Base-by-base conservation (phyloP, 2,113 vertebrate species). In the Oncorhynchus masou region DNA sequence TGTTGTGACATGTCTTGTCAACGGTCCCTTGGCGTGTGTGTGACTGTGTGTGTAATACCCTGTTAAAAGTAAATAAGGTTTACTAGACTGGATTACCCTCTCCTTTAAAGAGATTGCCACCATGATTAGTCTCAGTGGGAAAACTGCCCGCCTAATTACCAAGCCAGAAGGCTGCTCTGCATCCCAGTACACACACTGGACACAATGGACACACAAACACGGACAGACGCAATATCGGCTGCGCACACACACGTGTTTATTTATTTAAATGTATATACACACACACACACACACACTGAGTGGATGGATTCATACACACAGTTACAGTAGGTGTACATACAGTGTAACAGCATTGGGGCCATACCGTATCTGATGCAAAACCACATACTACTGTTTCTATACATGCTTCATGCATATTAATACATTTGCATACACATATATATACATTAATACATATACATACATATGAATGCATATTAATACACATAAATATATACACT, bases 61-160 rank as follows among this genome's bases (percentile, higher is more conserved):
- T 59, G 69, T 48, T 9, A 69, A 90, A 87, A 91, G 85, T 91
- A 88, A 91, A 91, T 87, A 85, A 89, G 83, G 85, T 84, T 86
- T 85, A 88, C 84, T 86, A 83, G 91, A 91, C 88, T 86, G 87
- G 90, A 93, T 94, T 92, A 91, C 85, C 89, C 84, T 87, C 8
- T 84, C 87, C 76, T 91, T 90, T 92, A 92, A 92, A 92, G 87
- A 90, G 91, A 92, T 94, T 92, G 91, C 83, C 76, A 84, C 83
- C 80, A 72, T 91, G 89, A 92, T 92, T 92, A 91, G 88, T 91
- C 91, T 91, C 90, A 81, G 84, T 90, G 88, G 90, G 91, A 92
- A 89, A 92, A 92, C 83, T 82, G 84, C 83, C 86, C 67, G 48
- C 86, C 86, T 92, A 89, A 91, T 93, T 91, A 91, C 74, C 74